Base-by-base conservation (phyloP, 2,888 invertebrate genomes). In the Ornithoptera priamus region DNA sequence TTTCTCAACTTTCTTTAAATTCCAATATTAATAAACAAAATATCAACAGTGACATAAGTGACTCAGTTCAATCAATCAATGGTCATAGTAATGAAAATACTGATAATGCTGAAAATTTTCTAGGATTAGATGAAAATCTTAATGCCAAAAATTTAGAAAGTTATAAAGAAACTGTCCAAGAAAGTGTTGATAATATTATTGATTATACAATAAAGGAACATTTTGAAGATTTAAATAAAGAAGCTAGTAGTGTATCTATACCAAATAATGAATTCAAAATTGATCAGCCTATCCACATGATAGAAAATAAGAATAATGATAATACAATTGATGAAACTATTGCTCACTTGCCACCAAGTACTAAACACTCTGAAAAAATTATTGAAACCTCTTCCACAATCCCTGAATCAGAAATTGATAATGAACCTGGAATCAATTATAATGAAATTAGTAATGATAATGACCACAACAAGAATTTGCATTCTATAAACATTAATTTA, bases 21-120 rank as follows among this genome's bases (percentile, higher is more conserved):
- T 67, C 61, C 74, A 80, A 80, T 56, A 46, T 67, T 24, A 69
- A 73, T 39, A 65, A 58, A 15, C 62, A 71, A 66, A 69, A 72
- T 63, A 42, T 60, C 24, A 73, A 63, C 72, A 67, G 65, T 70
- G 57, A 69, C 57, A 72, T 70, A 71, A 70, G 67, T 71, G 67
- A 73, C 67, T 62, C 53, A 61, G 59, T 18, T 42, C 53, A 72
- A 61, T n/a, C 65, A 36, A 36, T 30, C 50, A 69, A 68, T 66
- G 24, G 50, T 62, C 30, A 36, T 53, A 39, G 3, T 12, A 61
- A 36, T 62, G 4, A n/a, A 5, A 18, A 68, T 22, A 39, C 50
- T 59, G 15, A 36, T 18, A 58, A 64, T 39, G 36, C 59, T 53
- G 61, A 65, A 42, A 61, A n/a, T 53, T 5, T 15, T 6, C 18